Evolutionary conservation across 1,140 invertebrate genomes (phyloP).

Genomic region (Drosophila persimilis): DNA sequence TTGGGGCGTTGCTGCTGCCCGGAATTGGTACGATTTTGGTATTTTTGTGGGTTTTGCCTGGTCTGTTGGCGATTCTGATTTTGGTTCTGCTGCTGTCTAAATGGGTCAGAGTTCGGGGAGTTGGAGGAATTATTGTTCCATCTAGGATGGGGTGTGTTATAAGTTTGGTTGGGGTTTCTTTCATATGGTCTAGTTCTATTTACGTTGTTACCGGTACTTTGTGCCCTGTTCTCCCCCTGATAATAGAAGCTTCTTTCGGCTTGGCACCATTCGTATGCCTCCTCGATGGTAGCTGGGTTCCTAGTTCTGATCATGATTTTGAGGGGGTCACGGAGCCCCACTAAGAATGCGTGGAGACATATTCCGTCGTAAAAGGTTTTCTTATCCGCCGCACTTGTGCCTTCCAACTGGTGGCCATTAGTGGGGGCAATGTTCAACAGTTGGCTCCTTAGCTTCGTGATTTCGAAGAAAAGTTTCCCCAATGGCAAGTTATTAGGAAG

Average conservation of each 20-base stretch:
- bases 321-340: slow-evolving; percentile 1
- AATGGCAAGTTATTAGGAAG: not conserved
- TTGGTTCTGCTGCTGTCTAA: no score
- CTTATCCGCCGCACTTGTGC: not conserved
- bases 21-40: no score
- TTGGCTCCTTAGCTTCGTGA: not conserved
- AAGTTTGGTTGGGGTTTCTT: no score
- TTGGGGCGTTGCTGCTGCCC: no score
- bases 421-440: not conserved
- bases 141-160: no score
- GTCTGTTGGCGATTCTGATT: no score
- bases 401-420: not conserved
- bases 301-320: slow-evolving; percentile 9
- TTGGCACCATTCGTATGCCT: slow-evolving; percentile 1
- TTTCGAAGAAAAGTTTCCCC: not conserved
- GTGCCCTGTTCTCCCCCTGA: no score
- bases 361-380: not conserved
- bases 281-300: not conserved
- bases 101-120: no score
- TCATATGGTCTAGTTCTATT: no score
- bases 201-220: no score
- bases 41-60: no score
- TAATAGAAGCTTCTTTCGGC: not conserved
- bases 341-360: slow-evolving; percentile 4
- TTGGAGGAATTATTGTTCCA: no score